Evolutionary conservation across 2,888 invertebrate genomes (phyloP).

Genomic region (Hermaeophaga mercurialis): DNA sequence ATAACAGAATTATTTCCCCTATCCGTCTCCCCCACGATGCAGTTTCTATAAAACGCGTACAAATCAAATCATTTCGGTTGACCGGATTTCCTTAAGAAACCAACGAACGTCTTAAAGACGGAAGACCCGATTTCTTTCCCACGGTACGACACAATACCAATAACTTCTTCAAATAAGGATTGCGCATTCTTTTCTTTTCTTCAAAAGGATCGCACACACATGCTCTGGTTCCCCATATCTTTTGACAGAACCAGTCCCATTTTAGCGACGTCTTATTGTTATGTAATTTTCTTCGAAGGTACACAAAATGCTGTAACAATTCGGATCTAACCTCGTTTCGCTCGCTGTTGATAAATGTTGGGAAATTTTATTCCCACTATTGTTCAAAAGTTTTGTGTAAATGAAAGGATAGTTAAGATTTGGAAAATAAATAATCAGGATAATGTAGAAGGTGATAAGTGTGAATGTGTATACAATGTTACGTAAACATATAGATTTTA

Average conservation of each 20-base stretch:
- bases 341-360: not conserved
- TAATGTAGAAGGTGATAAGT: too few species aligned
- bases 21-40: not conserved
- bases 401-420: not conserved
- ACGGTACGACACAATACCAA: slow-evolving; percentile 28
- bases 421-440: too few species aligned
- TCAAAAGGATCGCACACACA: slow-evolving; percentile 22
- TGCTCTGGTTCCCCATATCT: slow-evolving; percentile 14
- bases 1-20: not conserved
- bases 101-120: slow-evolving; percentile 26
- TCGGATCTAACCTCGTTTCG: slow-evolving; percentile 16
- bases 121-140: slow-evolving; percentile 23
- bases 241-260: slow-evolving; percentile 21
- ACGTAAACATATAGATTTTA: too few species aligned
- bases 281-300: slow-evolving; percentile 13
- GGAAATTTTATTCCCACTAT: not conserved
- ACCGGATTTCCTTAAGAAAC: slow-evolving; percentile 31
- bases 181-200: slow-evolving; percentile 19
- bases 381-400: not conserved
- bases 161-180: slow-evolving; percentile 25
- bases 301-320: slow-evolving; percentile 13
- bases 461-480: too few species aligned
- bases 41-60: slow-evolving; percentile 2
- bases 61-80: slow-evolving; percentile 19
- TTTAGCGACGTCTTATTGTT: slow-evolving; percentile 21